Evolutionary conservation across 2,113 vertebrate genomes (phyloP).

Genomic region (Sprattus sprattus): DNA sequence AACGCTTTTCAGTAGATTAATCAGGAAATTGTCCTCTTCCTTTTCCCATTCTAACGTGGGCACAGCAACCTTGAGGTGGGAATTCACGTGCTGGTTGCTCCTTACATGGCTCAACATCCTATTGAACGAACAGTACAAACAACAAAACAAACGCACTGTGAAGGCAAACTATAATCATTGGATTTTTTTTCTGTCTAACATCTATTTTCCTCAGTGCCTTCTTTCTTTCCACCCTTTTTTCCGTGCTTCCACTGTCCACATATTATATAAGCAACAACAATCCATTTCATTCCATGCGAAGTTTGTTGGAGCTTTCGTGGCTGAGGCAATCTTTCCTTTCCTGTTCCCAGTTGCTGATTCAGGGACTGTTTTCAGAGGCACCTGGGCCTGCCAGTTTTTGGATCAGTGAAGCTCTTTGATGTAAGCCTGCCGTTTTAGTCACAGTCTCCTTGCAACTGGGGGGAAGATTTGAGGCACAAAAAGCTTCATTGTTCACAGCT

Average conservation of each 20-base stretch:
- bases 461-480: conserved; percentile 24
- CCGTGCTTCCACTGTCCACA: background rate
- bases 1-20: conserved; percentile 49
- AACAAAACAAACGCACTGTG: background rate
- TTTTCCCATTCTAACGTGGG: conserved; percentile 30
- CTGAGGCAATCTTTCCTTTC: background rate
- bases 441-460: conserved; percentile 24
- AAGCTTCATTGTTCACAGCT: conserved; percentile 20
- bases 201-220: background rate
- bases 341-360: background rate
- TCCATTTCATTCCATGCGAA: background rate
- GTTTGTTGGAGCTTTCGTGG: background rate
- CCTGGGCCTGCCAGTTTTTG: conserved; percentile 36
- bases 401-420: conserved; percentile 35
- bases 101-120: background rate
- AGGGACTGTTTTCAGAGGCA: conserved; percentile 15
- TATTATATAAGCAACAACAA: background rate
- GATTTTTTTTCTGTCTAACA: background rate
- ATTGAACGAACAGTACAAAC: background rate
- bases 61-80: conserved; percentile 36
- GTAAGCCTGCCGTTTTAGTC: conserved; percentile 25
- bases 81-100: background rate
- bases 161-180: background rate
- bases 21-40: conserved; percentile 51
- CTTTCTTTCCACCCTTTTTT: background rate